Conservation (phyloP, 2,888 invertebrate genomes). For the Apamea epomidion region DNA sequence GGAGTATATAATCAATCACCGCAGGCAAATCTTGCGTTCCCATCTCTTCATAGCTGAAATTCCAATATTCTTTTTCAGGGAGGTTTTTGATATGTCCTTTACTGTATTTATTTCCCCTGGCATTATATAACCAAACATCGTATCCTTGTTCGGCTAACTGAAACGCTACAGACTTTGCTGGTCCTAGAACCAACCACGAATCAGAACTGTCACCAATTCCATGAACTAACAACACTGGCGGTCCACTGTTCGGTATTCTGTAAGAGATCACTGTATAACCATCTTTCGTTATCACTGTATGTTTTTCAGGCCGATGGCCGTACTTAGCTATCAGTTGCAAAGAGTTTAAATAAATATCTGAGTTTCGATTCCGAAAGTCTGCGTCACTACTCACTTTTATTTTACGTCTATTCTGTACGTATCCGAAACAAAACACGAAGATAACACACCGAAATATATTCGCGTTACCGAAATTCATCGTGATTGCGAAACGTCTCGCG, state of each 20-base stretch:
- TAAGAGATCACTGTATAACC: constrained; percentile 80
- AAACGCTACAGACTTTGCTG: constrained; percentile 79
- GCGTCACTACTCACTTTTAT: constrained; percentile 55
- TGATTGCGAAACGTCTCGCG: constrained; percentile 71
- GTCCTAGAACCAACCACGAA: constrained; percentile 84
- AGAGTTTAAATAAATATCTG: constrained; percentile 80
- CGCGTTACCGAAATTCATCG: constrained; percentile 70
- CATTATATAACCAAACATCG: constrained; percentile 85
- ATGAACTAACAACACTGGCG: constrained; percentile 82
- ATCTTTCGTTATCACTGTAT: constrained; percentile 80
- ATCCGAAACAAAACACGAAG: constrained; percentile 70
- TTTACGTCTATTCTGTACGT: constrained; percentile 64
- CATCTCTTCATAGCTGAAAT: constrained; percentile 86
- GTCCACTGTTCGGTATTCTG: constrained; percentile 80
- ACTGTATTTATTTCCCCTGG: constrained; percentile 85
- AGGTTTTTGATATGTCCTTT: constrained; percentile 76
- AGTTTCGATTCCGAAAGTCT: constrained; percentile 68
- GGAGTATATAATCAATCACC: constrained; percentile 81
- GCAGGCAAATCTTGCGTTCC: constrained; percentile 83
- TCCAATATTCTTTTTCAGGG: constrained; percentile 78
- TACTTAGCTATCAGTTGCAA: constrained; percentile 80
- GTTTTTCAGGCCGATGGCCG: constrained; percentile 75
- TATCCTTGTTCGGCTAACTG: constrained; percentile 79
- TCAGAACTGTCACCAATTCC: constrained; percentile 86
- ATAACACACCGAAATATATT: constrained; percentile 67